Conservation (phyloP, 1,140 invertebrate genomes). For the Hylaeus volcanicus region DNA sequence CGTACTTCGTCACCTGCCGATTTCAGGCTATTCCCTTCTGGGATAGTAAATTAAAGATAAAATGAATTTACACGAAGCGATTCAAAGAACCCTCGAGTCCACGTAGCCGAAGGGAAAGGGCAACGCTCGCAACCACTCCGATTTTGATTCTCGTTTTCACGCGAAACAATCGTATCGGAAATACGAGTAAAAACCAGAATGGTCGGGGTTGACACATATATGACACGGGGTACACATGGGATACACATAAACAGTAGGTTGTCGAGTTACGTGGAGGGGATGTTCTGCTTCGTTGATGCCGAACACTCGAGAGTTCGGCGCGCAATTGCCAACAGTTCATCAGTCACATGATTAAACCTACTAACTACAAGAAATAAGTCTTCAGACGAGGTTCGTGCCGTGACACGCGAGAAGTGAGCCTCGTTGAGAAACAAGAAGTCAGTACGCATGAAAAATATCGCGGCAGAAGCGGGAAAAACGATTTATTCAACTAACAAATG, state of each 20-base stretch:
- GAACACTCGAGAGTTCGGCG: slow-evolving; percentile 15
- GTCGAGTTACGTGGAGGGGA: slow-evolving; percentile 20
- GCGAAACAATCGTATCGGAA: background rate
- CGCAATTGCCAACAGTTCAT: slow-evolving; percentile 15
- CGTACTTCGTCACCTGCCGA: too few species aligned
- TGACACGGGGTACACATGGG: background rate
- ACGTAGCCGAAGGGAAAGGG: background rate
- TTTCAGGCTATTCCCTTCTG: too few species aligned
- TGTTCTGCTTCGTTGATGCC: slow-evolving; percentile 22
- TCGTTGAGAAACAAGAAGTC: slow-evolving; percentile 14
- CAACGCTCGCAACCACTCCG: background rate
- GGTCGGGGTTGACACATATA: background rate
- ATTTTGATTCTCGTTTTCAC: background rate
- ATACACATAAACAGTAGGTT: slow-evolving; percentile 18
- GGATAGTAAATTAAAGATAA: too few species aligned
- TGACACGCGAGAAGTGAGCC: background rate
- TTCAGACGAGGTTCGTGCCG: slow-evolving; percentile 7
- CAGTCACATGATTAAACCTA: slow-evolving; percentile 49
- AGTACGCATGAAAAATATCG: background rate
- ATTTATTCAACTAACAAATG: too few species aligned
- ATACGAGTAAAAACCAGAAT: background rate
- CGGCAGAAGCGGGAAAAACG: background rate
- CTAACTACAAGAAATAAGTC: slow-evolving; percentile 16
- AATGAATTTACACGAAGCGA: background rate
- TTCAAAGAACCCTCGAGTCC: background rate